phyloP scores from a whole-genome alignment of 2,888 invertebrate genomes.

The Hemithea aestivaria region DNA sequence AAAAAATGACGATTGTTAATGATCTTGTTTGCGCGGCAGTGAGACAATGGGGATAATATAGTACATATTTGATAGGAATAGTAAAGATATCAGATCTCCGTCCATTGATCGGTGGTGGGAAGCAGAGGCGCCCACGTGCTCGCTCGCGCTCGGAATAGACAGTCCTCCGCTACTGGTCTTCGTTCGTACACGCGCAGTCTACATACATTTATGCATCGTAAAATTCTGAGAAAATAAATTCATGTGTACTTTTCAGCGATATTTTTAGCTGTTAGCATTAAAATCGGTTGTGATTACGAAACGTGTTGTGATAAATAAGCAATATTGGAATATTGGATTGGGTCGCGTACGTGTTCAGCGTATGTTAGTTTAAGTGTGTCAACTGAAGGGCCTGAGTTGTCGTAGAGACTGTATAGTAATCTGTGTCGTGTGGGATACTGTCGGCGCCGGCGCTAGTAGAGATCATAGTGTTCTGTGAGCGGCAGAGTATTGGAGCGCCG shows the following conservation, averaged over 20 bases:
- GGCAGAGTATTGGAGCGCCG: constrained; percentile 27
- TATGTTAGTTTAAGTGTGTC: too few species aligned
- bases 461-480: too few species aligned
- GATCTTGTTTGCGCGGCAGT: constrained; percentile 15
- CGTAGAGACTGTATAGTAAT: background rate
- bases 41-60: constrained; percentile 6
- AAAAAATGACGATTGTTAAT: constrained; percentile 9
- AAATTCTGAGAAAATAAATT: constrained; percentile 17
- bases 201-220: constrained; percentile 29
- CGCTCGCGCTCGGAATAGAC: constrained; percentile 70
- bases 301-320: constrained; percentile 19
- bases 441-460: constrained; percentile 23
- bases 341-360: constrained; percentile 6
- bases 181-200: constrained; percentile 32
- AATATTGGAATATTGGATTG: constrained; percentile 6
- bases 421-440: constrained; percentile 5
- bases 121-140: constrained; percentile 68
- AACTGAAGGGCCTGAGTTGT: too few species aligned
- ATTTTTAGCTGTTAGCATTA: background rate
- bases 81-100: constrained; percentile 60
- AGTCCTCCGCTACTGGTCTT: constrained; percentile 59
- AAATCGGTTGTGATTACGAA: constrained; percentile 11
- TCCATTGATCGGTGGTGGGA: constrained; percentile 68
- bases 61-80: constrained; percentile 15
- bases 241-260: constrained; percentile 19